Evolutionary conservation across 2,113 vertebrate genomes (phyloP), one percentile per base, ranked within the genome.

Genomic region (Perca schrenkii): DNA sequence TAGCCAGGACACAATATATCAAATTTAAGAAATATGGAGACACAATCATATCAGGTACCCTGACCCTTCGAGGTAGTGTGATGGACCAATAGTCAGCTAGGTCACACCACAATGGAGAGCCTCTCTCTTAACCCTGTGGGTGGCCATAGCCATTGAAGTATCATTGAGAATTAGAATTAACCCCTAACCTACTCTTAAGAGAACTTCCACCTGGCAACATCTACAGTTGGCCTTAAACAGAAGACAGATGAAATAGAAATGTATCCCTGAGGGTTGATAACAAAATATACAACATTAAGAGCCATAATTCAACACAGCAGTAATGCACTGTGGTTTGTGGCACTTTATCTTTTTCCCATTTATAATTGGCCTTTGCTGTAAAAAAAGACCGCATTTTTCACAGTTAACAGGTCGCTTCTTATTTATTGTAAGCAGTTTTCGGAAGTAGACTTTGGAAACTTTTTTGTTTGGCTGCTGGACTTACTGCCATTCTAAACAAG

Each of bases 401-500:
- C 63, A 5, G 7, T 36, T 72, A 70, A 68, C 8, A 43, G 64
- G 34, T 58, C 69, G 67, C 70, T 31, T 61, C 28, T 71, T 22
- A 53, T 76, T 8, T 76, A 22, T 6, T 72, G 80, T 84, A 56
- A 80, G 66, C 83, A 71, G 47, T 83, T 82, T 83, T 62, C 8
- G 11, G 13, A 83, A 88, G 74, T 58, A 70, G 49, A 72, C 78
- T 80, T 80, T 72, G 60, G 19, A 61, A 79, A 75, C 6, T 64
- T 79, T 78, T 86, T 66, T 65, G 52, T 86, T 66, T 65, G 47
- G 54, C 70, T 65, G 13, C 53, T 40, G 54, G 67, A 49, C 67
- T 65, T 46, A 36, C 56, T 84, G 69, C 66, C 79, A 43, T 84
- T 85, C 66, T 75, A 88, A 91, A 88, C 73, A 87, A 88, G 88